A percentile compares a stretch with the other conserved stretches of the same genome.
Conservation (phyloP, 2,113 vertebrate genomes). For the Tragelaphus buxtoni region DNA sequence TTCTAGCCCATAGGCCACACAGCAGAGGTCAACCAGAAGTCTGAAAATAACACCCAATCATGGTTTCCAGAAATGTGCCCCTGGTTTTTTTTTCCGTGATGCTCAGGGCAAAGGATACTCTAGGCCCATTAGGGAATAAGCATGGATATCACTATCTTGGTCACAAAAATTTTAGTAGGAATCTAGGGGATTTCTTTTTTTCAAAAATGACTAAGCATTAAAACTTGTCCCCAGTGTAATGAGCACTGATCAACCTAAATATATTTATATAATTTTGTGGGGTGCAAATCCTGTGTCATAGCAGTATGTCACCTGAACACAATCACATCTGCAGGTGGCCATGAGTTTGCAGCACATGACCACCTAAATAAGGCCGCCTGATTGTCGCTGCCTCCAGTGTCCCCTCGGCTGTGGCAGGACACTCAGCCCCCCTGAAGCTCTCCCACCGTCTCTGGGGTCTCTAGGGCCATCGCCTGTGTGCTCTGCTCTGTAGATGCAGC, state of each 20-base stretch:
- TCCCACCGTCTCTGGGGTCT: neutral
- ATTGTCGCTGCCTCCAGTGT: neutral
- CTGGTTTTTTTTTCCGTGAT: neutral
- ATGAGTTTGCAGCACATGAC: neutral
- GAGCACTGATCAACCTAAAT: neutral
- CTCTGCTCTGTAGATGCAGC: neutral
- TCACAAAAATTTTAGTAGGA: neutral
- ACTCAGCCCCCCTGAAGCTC: too few relatives aligned
- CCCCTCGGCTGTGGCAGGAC: neutral
- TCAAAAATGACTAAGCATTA: neutral
- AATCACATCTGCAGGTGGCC: neutral
- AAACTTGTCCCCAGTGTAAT: neutral
- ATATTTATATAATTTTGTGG: neutral
- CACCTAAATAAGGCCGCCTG: neutral
- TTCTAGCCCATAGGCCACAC: neutral
- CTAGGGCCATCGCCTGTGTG: fast-evolving
- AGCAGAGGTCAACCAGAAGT: neutral
- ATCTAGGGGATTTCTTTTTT: neutral
- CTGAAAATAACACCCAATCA: neutral
- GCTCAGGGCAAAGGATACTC: neutral
- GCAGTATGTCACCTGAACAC: neutral
- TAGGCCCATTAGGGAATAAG: neutral
- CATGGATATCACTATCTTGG: neutral
- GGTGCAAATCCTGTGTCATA: neutral
- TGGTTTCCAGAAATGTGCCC: fast-evolving